Evolutionary conservation across 2,888 invertebrate genomes (phyloP).

Genomic region (Strigamia transsilvanica): DNA sequence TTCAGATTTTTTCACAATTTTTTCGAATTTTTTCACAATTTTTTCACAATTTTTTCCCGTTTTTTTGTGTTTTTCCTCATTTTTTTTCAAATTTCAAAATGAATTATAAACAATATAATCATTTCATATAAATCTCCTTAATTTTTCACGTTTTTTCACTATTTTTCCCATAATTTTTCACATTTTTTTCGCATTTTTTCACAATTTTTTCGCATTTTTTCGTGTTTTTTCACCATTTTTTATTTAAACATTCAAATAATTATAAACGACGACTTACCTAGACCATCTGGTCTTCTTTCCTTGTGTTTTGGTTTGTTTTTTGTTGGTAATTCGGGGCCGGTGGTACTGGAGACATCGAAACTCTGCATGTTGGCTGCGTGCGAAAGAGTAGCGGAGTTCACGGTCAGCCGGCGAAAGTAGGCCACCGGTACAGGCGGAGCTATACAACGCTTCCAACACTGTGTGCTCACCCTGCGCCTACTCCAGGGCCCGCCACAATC

Average conservation of each 20-base stretch:
- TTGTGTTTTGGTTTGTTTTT: not conserved
- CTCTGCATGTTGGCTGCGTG: slow-evolving; percentile 37
- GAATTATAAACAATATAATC: too few species aligned
- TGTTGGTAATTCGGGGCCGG: not conserved
- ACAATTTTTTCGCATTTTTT: not conserved
- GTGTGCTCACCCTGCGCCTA: not conserved
- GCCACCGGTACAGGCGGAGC: slow-evolving; percentile 49
- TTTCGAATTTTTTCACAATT: too few species aligned
- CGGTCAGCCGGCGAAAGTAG: slow-evolving; percentile 49
- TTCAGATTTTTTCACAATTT: too few species aligned
- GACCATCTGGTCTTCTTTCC: slow-evolving; percentile 10
- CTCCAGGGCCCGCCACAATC: slow-evolving; percentile 36
- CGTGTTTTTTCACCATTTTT: not conserved
- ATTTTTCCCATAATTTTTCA: too few species aligned
- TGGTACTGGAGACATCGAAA: slow-evolving; percentile 30
- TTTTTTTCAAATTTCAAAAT: too few species aligned
- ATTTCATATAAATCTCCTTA: too few species aligned
- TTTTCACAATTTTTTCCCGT: too few species aligned
- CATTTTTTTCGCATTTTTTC: too few species aligned
- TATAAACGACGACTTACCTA: not conserved
- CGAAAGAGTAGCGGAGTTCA: slow-evolving; percentile 39
- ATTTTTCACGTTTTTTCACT: too few species aligned
- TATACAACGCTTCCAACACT: not conserved
- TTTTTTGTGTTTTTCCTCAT: too few species aligned
- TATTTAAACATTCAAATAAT: not conserved